Conservation (phyloP, 2,113 vertebrate genomes). For the Crotophaga sulcirostris region DNA sequence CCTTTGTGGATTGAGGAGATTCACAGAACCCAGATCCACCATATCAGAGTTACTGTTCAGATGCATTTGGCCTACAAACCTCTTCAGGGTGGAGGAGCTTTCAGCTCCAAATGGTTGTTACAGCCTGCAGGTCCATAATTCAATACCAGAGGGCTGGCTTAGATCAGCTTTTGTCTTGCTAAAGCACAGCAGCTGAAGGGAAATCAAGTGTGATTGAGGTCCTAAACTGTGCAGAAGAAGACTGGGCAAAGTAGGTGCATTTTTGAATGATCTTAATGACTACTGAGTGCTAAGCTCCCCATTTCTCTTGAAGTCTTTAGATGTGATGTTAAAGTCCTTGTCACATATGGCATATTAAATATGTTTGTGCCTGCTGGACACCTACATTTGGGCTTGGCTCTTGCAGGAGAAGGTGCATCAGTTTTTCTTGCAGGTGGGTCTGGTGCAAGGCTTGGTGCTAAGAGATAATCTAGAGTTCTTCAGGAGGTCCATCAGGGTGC, state of each 20-base stretch:
- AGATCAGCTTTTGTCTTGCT: not conserved
- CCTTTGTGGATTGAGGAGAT: not conserved
- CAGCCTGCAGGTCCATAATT: not conserved
- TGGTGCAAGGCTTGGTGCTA: not conserved
- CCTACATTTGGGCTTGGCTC: not conserved
- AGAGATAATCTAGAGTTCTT: not conserved
- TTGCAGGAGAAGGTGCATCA: not conserved
- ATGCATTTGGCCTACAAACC: not conserved
- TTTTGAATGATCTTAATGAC: not conserved
- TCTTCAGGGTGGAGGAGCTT: not conserved
- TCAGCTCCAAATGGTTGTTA: not conserved
- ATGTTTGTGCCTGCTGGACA: not conserved
- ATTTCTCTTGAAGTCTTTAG: not conserved
- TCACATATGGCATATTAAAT: not conserved
- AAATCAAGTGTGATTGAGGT: not conserved
- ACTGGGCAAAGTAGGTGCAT: not conserved
- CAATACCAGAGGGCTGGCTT: not conserved
- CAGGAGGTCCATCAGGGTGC: not conserved
- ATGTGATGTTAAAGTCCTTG: not conserved
- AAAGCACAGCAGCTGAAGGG: not conserved
- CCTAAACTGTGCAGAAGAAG: not conserved
- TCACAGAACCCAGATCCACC: not conserved
- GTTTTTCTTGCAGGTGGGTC: not conserved
- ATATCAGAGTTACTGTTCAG: not conserved
- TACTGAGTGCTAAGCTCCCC: not conserved